Percentiles rank a stretch among this genome's conserved stretches.
Evolutionary conservation across 2,888 invertebrate species (phyloP).

Genomic region (Choristoneura rosaceana): DNA sequence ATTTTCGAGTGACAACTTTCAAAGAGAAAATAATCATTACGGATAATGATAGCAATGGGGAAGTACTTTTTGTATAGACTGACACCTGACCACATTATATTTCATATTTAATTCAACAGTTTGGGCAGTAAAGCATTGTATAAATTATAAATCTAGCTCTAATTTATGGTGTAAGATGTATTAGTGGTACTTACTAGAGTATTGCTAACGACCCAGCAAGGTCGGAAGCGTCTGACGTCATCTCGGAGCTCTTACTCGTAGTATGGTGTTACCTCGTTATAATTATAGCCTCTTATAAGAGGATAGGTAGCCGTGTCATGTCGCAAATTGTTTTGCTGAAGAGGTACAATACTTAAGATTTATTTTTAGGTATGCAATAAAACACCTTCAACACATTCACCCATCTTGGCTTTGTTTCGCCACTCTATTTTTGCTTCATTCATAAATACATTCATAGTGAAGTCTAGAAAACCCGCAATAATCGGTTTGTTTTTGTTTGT

Average conservation of each 20-base stretch:
- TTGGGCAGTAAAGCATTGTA: background rate
- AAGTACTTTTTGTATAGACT: no score
- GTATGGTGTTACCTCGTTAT: constrained; percentile 14
- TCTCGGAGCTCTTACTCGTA: constrained; percentile 6
- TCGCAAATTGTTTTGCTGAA: background rate
- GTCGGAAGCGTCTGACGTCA: constrained; percentile 28
- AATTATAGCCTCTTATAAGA: background rate
- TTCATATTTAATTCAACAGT: background rate
- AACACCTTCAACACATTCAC: background rate
- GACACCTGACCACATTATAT: no score
- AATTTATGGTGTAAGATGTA: constrained; percentile 4
- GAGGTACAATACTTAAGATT: background rate
- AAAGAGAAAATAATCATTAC: no score
- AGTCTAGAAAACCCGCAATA: background rate
- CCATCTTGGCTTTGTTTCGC: background rate
- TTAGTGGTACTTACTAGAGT: constrained; percentile 29
- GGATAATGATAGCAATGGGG: no score
- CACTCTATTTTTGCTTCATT: background rate
- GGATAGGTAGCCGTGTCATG: background rate
- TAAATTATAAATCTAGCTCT: background rate
- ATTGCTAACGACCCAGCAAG: constrained; percentile 37
- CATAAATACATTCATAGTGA: background rate
- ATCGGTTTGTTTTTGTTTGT: constrained; percentile 1
- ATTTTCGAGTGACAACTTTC: no score
- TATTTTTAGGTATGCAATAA: background rate